Base-by-base conservation (phyloP, 2,113 vertebrate genomes). In the Dicerorhinus sumatrensis region DNA sequence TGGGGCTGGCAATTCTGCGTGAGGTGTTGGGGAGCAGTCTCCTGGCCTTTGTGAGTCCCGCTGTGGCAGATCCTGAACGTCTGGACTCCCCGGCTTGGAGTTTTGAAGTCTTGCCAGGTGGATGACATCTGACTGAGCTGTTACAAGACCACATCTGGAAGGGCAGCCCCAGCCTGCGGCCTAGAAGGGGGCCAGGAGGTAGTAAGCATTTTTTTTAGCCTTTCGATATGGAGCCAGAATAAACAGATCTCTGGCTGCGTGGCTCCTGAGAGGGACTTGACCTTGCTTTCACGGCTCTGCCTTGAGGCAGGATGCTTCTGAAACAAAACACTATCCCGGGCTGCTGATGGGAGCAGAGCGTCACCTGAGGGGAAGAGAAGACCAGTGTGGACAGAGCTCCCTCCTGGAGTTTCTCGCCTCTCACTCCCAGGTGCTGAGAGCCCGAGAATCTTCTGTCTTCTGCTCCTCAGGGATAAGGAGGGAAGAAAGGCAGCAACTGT, bases 1-100 rank as follows among this genome's bases (percentile, higher is more conserved):
- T 72, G 6, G 36, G 46, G 54, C 25, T 58, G 46, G 10, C 36
- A n/a, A 18, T 73, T 76, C 12, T 70, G 27, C 33, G 14, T 58
- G 65, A 56, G 31, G 3, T 3, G 0, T 31, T 0, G 16, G 9
- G 39, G 9, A 80, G 4, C 42, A 8, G 1, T 73, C 72, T n/a
- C 17, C 21, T 51, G 62, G 56, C 4, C 13, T 84, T 86, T 0
- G 13, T 0, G 0, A 69, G 0, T 62, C 25, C 76, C 48, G 25
- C 31, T 0, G 7, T 54, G n/a, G 42, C 17, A 69, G 62, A 58
- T 16, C 10, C 17, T 82, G 63, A 83, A 48, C 39, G 33, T 14
- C 21, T 1, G 33, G 8, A 65, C 23, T 65, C 33, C 17, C 4
- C 29, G 27, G 16, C 62, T 39, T 93, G 33, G 72, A 48, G 42